Evolutionary conservation across 2,797 vertebrate species (phyloP).

Genomic region (Helostoma temminkii): DNA sequence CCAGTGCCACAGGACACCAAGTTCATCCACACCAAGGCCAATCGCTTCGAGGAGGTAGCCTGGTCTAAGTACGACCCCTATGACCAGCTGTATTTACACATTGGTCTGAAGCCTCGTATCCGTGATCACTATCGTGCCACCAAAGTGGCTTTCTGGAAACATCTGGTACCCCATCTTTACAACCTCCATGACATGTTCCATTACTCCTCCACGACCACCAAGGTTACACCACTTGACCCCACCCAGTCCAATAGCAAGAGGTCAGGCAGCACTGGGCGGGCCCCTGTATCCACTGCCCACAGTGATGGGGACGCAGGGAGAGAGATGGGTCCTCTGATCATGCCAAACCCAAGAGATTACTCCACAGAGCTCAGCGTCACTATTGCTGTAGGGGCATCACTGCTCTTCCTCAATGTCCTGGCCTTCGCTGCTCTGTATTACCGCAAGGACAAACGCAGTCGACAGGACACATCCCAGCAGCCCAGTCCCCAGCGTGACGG

Average conservation of each 20-base stretch:
- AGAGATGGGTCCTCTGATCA: conserved; percentile 91
- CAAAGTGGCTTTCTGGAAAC: conserved; percentile 99
- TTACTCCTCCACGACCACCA: conserved; percentile 98
- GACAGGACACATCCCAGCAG: conserved; percentile 93
- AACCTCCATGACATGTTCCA: conserved; percentile 99
- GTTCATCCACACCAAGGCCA: conserved; percentile 99
- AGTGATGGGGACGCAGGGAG: conserved; percentile 84
- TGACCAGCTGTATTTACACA: conserved; percentile 97
- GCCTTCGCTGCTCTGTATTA: conserved; percentile 98
- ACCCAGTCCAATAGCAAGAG: conserved; percentile 92
- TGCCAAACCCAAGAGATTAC: conserved; percentile 97
- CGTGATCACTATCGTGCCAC: conserved; percentile 98
- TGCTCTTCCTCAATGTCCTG: conserved; percentile 97
- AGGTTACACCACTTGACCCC: conserved; percentile 95
- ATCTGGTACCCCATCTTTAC: conserved; percentile 97
- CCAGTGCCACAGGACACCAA: conserved; percentile 99
- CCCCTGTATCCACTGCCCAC: conserved; percentile 92
- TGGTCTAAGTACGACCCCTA: conserved; percentile 99
- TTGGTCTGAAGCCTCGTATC: conserved; percentile 96
- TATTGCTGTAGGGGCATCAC: conserved; percentile 96
- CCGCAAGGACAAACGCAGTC: conserved; percentile 96
- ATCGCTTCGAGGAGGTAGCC: conserved; percentile 97
- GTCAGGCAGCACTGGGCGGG: conserved; percentile 91
- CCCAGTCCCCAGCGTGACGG: conserved; percentile 91
- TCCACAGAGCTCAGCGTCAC: conserved; percentile 99